Evolutionary conservation across 2,888 invertebrate species (phyloP), one percentile per base, ranked within the genome.

Genomic region (Drosophila vallismaia): DNA sequence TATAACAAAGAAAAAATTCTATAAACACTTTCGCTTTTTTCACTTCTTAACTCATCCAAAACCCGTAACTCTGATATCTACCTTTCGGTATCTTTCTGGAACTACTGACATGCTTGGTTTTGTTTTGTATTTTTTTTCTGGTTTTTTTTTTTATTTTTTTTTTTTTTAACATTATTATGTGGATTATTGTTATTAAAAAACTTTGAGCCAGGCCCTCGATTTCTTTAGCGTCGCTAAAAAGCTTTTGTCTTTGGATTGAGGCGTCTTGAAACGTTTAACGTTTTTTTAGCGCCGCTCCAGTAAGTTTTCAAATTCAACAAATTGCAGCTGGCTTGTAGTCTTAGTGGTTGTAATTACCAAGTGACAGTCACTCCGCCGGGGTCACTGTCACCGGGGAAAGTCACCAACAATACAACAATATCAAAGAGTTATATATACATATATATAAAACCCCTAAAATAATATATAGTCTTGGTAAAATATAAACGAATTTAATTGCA

Each of bases 231-330:
- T 46, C 40, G 26, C 14, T 14, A 1, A 14, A 14, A 14, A 14
- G 19, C 52, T 49, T 64, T 54, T 36, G 36, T 36, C 36, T 36
- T n/a, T 36, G n/a, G n/a, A 5, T n/a, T 36, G 36, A 36, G n/a
- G 36, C 58, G 62, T 54, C 71, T 71, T 72, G 57, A 42, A 64
- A 52, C 60, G 36, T 40, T 64, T 76, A 81, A 80, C 78, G 79
- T 71, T 78, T 79, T 38, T 82, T 79, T 80, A 81, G 83, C 75
- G 46, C 78, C 78, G 80, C 78, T 82, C 80, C 80, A 81, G 80
- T 73, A 71, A 77, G 58, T 71, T 46, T 59, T 42, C 14, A 55
- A 53, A 59, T 62, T 38, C 69, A 71, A 71, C 68, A 45, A 38
- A 45, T 71, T 62, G 73, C 55, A 44, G 69, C 44, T 62, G 50